phyloP scores from a whole-genome alignment of 2,113 vertebrate species.

The Prionailurus viverrinus region DNA sequence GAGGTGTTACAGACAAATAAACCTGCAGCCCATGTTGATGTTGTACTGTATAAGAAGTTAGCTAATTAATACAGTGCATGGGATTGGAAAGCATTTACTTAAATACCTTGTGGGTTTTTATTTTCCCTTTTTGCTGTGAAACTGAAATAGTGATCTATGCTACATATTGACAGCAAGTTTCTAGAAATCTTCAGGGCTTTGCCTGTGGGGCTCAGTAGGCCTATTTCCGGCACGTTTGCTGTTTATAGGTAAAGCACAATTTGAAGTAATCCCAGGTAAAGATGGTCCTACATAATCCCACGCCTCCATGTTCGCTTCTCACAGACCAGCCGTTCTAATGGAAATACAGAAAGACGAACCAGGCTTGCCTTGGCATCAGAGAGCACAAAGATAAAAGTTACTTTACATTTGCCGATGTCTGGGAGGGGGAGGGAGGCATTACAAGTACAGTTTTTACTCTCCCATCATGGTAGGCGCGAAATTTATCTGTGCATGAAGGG shows the following conservation, averaged over 20 bases:
- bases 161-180: conserved; percentile 73
- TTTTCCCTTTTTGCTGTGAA: conserved; percentile 89
- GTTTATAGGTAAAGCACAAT: conserved; percentile 82
- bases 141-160: conserved; percentile 82
- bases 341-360: conserved; percentile 36
- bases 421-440: background rate
- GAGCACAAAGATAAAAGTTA: conserved; percentile 84
- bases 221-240: conserved; percentile 65
- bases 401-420: conserved; percentile 73
- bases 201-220: conserved; percentile 60
- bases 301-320: conserved; percentile 65
- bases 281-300: conserved; percentile 66
- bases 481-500: conserved; percentile 90
- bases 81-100: conserved; percentile 90
- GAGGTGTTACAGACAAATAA: conserved; percentile 87
- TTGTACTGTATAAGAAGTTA: conserved; percentile 91
- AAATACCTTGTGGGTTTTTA: conserved; percentile 57
- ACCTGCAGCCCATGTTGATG: conserved; percentile 83
- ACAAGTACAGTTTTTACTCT: conserved; percentile 74
- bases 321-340: conserved; percentile 55
- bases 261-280: conserved; percentile 63
- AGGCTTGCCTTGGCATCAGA: conserved; percentile 63
- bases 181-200: conserved; percentile 77
- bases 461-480: conserved; percentile 86
- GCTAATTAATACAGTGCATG: conserved; percentile 89